A percentile compares a stretch with the other conserved stretches of the same genome.
Evolutionary conservation across 2,797 vertebrate genomes (phyloP).

Genomic region (Alauda arvensis): DNA sequence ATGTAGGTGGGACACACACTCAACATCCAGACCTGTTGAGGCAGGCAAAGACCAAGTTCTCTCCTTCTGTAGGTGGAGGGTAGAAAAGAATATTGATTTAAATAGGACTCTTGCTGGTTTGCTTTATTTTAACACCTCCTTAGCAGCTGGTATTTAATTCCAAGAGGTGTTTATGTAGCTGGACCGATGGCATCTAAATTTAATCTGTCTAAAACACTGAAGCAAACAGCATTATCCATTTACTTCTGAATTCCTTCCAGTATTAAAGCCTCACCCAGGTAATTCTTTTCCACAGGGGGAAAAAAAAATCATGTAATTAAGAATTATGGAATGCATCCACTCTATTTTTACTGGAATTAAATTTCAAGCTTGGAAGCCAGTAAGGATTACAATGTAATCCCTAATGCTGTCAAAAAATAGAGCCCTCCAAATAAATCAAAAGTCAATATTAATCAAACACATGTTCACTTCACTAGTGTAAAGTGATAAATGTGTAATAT

Average conservation of each 20-base stretch:
- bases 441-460: conserved; percentile 56
- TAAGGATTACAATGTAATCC: not conserved
- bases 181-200: not conserved
- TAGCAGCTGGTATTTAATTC: conserved; percentile 16
- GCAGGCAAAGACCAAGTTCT: not conserved
- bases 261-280: not conserved
- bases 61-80: not conserved
- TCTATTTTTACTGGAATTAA: not conserved
- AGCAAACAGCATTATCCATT: not conserved
- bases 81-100: not conserved
- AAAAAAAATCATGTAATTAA: not conserved
- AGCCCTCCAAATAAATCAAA: conserved; percentile 16
- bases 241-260: not conserved
- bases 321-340: not conserved
- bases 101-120: not conserved
- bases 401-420: not conserved
- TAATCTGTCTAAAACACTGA: not conserved
- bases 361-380: not conserved
- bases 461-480: conserved; percentile 6
- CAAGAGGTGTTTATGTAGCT: not conserved
- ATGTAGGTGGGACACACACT: not conserved
- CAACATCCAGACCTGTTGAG: conserved; percentile 28
- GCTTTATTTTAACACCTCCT: conserved; percentile 39
- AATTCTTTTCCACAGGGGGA: not conserved
- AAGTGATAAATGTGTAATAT: conserved; percentile 46